These are phyloP conservation scores for Protosalanx chinensis DNA, from an alignment of 2,797 vertebrate species.

Conservation along the genomic window DNA sequence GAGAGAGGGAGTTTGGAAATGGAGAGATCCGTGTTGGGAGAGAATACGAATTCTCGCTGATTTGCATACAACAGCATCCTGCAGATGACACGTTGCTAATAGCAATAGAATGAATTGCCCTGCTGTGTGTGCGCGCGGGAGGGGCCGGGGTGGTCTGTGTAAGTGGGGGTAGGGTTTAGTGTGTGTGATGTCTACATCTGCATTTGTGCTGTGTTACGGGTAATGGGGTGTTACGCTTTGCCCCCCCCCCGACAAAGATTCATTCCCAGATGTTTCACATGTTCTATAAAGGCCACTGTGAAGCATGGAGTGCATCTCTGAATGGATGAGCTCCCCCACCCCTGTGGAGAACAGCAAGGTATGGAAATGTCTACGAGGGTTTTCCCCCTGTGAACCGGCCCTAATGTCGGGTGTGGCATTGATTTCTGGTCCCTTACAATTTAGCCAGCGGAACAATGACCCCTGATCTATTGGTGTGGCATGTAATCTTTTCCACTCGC, in stretches of 20 bases:
- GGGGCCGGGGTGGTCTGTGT: constrained; percentile 3
- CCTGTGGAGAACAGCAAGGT: no score
- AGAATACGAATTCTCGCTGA: constrained; percentile 41
- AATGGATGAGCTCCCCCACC: no score
- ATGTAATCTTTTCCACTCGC: constrained; percentile 39
- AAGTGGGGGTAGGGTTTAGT: constrained; percentile 7
- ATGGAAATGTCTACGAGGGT: not conserved
- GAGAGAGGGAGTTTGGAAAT: constrained; percentile 17
- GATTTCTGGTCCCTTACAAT: constrained; percentile 69
- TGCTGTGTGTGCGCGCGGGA: constrained; percentile 22
- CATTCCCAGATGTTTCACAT: no score
- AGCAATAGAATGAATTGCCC: constrained; percentile 53
- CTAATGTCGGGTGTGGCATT: constrained; percentile 60
- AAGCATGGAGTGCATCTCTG: no score
- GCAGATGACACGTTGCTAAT: constrained; percentile 59
- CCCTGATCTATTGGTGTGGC: constrained; percentile 61
- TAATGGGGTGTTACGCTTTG: constrained; percentile 54
- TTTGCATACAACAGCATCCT: constrained; percentile 58
- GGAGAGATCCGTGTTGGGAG: constrained; percentile 10
- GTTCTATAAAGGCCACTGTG: no score
- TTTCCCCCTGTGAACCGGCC: constrained; percentile 12
- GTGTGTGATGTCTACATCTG: constrained; percentile 25
- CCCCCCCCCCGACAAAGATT: no score
- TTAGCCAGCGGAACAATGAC: constrained; percentile 66
- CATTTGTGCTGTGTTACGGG: constrained; percentile 47